Evolutionary conservation across 92 coral and sea anemone species (phyloP).

Genomic region (Parazoanthus darwini): DNA sequence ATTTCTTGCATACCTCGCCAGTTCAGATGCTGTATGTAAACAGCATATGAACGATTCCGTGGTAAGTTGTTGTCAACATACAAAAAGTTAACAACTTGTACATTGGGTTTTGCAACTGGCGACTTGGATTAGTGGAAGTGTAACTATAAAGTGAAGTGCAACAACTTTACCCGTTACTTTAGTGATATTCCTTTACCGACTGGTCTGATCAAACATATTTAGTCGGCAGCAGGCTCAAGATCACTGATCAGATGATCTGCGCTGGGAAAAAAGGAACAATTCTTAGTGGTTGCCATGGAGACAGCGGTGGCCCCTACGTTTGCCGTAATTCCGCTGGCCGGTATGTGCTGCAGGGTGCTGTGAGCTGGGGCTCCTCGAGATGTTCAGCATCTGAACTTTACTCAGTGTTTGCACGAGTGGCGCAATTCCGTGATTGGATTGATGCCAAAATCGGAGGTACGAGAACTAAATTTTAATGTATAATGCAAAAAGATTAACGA

Average conservation of each 20-base stretch:
- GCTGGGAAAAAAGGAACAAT: constrained; percentile 45
- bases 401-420: constrained; percentile 68
- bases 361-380: constrained; percentile 69
- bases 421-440: constrained; percentile 68
- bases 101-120: too few relatives aligned
- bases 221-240: constrained; percentile 12
- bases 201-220: too few relatives aligned
- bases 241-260: constrained; percentile 49
- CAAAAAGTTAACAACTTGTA: too few relatives aligned
- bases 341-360: constrained; percentile 72
- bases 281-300: constrained; percentile 71
- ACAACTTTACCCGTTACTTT: too few relatives aligned
- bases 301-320: constrained; percentile 71
- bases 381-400: constrained; percentile 61
- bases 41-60: too few relatives aligned
- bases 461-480: background rate
- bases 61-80: too few relatives aligned
- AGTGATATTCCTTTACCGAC: too few relatives aligned
- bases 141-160: too few relatives aligned
- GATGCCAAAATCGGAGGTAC: constrained; percentile 45
- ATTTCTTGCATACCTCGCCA: too few relatives aligned
- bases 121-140: too few relatives aligned
- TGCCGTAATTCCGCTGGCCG: constrained; percentile 55
- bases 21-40: too few relatives aligned
- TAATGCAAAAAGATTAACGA: too few relatives aligned